Percentiles rank a stretch among this genome's conserved stretches.
These are phyloP conservation scores for Desmodus rotundus DNA, from an alignment of 2,113 vertebrate species.

Conservation along the genomic window DNA sequence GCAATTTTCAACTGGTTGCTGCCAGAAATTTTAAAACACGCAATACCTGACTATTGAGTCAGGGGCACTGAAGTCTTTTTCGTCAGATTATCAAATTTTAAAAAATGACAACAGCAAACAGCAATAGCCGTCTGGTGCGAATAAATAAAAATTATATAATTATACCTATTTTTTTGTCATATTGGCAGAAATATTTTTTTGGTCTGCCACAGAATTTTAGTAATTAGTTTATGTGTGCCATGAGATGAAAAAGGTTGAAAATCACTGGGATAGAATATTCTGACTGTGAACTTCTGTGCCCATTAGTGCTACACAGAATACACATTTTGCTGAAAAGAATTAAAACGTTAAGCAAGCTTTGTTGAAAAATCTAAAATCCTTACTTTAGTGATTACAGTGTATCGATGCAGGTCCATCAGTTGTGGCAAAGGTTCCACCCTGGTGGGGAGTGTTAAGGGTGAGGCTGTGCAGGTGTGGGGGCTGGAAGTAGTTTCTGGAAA, in stretches of 20 bases:
- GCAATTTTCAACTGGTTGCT: neutral
- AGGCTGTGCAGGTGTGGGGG: neutral
- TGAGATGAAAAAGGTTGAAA: neutral
- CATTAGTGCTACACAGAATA: neutral
- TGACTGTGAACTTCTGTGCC: neutral
- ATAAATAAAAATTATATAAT: neutral
- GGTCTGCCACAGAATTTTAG: neutral
- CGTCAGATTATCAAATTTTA: neutral
- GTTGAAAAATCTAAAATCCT: neutral
- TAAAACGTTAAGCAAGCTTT: neutral
- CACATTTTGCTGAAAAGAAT: neutral
- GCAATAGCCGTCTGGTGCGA: neutral
- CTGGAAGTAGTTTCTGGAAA: neutral
- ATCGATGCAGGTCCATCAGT: neutral
- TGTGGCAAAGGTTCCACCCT: neutral
- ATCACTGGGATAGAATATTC: neutral
- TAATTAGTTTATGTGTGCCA: neutral
- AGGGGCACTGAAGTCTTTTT: neutral
- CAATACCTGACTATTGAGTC: neutral
- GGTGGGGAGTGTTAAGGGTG: neutral
- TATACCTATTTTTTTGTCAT: neutral
- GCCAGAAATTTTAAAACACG: neutral
- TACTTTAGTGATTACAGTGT: neutral
- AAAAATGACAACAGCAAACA: neutral
- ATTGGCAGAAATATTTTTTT: neutral